Evolutionary conservation across 1,140 invertebrate genomes (phyloP), one percentile per base, ranked within the genome.

Genomic region (Cydia pomonella): DNA sequence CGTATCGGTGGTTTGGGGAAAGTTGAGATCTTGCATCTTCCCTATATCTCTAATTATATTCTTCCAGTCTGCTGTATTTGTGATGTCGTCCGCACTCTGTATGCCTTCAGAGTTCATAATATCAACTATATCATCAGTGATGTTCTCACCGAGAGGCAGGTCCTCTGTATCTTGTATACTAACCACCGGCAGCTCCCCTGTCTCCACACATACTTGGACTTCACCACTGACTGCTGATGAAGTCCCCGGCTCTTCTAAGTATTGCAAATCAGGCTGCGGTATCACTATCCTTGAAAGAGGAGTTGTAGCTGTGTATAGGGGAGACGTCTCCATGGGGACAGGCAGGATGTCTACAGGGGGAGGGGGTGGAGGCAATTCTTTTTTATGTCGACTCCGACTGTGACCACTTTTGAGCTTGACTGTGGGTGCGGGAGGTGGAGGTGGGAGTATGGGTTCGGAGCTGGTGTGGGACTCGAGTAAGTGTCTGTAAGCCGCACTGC

Each of bases 401-500:
- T 76, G 76, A 33, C 62, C 41, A 41, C 72, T 66, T 74, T 83
- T 83, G 72, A 81, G 77, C 76, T 90, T 92, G 41, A 90, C 82
- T 64, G 90, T 89, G 76, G 85, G 82, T 38, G 83, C 86, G 13
- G 90, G 87, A 38, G 90, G 90, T 53, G 87, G 88, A 47, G 89
- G 88, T 29, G 88, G 88, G 33, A 85, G 81, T 64, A 88, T 83
- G n/a, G 90, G 87, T 75, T 91, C 89, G 53, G 80, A 75, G 75
- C 81, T 80, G 13, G 82, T 83, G 80, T 93, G 92, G 75, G 86
- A 86, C 75, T 89, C 87, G 1, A 86, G 79, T 73, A 94, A 90
- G 84, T 94, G 95, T 93, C 94, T 92, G 91, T 95, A 91, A 83
- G 94, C 86, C 71, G 94, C 95, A 92, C 95, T 95, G 72, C 94